phyloP scores from a whole-genome alignment of 2,888 invertebrate genomes.

The Phyto melanocephala region DNA sequence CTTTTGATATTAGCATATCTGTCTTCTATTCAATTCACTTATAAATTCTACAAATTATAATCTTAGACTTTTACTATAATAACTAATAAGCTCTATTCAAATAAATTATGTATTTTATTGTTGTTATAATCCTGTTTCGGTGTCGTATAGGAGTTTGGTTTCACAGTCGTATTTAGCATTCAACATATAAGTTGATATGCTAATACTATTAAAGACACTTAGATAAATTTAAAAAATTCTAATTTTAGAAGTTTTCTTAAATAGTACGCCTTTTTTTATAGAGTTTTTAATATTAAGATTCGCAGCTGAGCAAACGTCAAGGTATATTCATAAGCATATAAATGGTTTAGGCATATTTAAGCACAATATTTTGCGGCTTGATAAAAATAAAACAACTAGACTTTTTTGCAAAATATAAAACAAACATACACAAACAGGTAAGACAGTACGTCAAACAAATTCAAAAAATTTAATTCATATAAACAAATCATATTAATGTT shows the following conservation, averaged over 20 bases:
- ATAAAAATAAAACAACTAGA: neutral
- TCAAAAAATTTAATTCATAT: slow-evolving; percentile 25
- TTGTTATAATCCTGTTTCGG: too few species aligned
- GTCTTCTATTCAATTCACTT: too few species aligned
- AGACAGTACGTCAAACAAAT: neutral
- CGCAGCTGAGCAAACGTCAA: neutral
- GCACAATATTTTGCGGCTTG: neutral
- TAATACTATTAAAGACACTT: neutral
- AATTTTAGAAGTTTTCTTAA: neutral
- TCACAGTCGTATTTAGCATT: too few species aligned
- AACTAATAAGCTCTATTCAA: too few species aligned
- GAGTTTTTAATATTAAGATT: neutral
- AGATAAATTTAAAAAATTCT: neutral
- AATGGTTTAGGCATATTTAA: slow-evolving; percentile 16
- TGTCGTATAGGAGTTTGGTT: too few species aligned
- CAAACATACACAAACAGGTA: neutral
- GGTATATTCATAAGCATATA: neutral
- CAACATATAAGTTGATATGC: too few species aligned
- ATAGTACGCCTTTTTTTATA: neutral
- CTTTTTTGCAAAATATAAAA: too few species aligned
- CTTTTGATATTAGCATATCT: too few species aligned
- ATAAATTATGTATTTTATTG: too few species aligned
- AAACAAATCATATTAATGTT: slow-evolving; percentile 46
- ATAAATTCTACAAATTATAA: too few species aligned
- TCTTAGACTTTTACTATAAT: too few species aligned